Percentiles rank a stretch among this genome's conserved stretches.
Evolutionary conservation across 2,113 vertebrate genomes (phyloP).

Genomic region (Mungos mungo): DNA sequence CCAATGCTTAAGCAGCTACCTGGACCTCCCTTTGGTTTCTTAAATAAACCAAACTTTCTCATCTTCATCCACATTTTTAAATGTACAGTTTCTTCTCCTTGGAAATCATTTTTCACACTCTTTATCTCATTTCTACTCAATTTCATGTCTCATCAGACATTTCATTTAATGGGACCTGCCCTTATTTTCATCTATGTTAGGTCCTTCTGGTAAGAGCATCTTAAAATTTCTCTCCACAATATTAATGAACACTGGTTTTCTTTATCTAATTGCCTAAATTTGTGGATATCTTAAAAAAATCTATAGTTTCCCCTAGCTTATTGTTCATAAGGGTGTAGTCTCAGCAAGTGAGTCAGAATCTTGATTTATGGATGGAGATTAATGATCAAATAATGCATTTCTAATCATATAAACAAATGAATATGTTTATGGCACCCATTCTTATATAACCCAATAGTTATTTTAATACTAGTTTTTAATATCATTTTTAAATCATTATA

Average conservation of each 20-base stretch:
- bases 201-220: not conserved
- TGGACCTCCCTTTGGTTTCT: not conserved
- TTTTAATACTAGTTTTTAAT: not conserved
- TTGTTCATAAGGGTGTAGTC: not conserved
- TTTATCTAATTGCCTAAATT: not conserved
- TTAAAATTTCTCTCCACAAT: not conserved
- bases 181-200: not conserved
- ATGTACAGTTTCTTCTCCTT: not conserved
- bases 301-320: not conserved
- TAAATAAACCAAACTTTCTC: not conserved
- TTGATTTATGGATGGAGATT: not conserved
- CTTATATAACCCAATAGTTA: not conserved
- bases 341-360: not conserved
- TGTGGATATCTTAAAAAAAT: not conserved
- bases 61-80: not conserved
- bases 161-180: not conserved
- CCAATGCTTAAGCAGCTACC: not conserved
- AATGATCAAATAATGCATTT: not conserved
- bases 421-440: not conserved
- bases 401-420: not conserved
- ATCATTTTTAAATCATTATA: not conserved
- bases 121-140: not conserved
- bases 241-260: not conserved
- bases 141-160: not conserved
- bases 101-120: not conserved